Percentiles rank a stretch among this genome's conserved stretches.
phyloP scores from a whole-genome alignment of 2,888 invertebrate species.

The Epistrophe eligans region DNA sequence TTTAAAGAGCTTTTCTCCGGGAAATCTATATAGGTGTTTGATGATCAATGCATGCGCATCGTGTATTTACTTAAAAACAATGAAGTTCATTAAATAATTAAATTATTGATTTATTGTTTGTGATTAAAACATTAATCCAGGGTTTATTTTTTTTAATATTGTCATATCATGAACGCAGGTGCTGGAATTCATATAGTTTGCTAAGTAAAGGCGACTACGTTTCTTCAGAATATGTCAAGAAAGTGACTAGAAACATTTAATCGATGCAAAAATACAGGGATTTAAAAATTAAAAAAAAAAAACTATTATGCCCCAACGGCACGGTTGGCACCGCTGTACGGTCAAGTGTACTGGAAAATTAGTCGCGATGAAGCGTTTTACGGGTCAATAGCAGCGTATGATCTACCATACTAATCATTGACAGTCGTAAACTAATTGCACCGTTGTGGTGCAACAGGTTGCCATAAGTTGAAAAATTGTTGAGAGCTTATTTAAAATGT shows the following conservation, averaged over 20 bases:
- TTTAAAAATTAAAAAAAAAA: no score
- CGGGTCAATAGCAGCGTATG: no score
- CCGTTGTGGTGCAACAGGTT: no score
- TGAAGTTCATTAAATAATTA: not conserved
- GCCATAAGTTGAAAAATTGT: no score
- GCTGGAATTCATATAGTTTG: not conserved
- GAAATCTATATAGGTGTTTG: not conserved
- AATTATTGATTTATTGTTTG: slow-evolving; percentile 16
- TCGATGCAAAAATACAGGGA: no score
- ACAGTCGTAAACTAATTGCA: no score
- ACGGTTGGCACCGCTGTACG: no score
- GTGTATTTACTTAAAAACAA: not conserved
- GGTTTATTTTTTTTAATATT: not conserved
- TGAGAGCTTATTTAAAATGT: no score
- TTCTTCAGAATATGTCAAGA: not conserved
- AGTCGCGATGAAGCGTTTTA: no score
- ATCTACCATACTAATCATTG: no score
- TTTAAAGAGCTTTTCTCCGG: slow-evolving; percentile 42
- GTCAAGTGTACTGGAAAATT: no score
- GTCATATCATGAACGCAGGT: not conserved
- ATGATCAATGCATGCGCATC: slow-evolving; percentile 5
- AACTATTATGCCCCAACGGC: no score
- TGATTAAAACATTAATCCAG: not conserved
- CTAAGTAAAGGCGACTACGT: not conserved
- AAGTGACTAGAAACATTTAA: not conserved